Percentiles rank a stretch among this genome's conserved stretches.
phyloP scores from a whole-genome alignment of 1,140 invertebrate genomes.

The Acromyrmex heyeri region DNA sequence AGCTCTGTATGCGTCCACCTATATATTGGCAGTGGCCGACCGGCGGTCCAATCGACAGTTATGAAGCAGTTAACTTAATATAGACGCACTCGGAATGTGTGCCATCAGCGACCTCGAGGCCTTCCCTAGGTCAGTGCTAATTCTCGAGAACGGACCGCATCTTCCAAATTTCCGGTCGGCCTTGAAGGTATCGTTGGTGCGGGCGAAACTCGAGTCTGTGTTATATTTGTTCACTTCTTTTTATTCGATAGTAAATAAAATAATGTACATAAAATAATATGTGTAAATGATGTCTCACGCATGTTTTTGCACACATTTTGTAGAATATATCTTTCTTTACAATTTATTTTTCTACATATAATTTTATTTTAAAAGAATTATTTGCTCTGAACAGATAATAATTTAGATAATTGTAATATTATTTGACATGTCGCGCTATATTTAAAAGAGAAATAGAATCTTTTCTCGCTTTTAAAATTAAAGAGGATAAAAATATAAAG shows the following conservation, averaged over 20 bases:
- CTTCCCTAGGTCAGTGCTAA: constrained; percentile 85
- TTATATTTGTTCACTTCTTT: background rate
- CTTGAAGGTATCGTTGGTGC: constrained; percentile 65
- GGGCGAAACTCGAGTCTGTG: background rate
- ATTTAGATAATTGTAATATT: background rate
- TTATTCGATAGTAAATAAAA: background rate
- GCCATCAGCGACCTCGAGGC: constrained; percentile 83
- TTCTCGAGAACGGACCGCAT: constrained; percentile 71
- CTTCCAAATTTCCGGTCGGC: constrained; percentile 77
- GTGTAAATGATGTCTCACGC: background rate
- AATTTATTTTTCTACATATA: background rate
- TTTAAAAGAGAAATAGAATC: background rate
- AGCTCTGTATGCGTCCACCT: constrained; percentile 69
- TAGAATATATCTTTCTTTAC: background rate
- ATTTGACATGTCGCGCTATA: background rate
- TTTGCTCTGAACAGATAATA: background rate
- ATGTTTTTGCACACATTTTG: background rate
- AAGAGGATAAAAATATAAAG: background rate
- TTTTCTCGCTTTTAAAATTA: background rate
- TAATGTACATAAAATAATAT: background rate
- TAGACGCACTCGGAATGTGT: constrained; percentile 80
- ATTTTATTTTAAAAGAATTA: background rate
- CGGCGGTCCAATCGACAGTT: constrained; percentile 80
- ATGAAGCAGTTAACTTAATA: constrained; percentile 84
- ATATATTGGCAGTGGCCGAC: constrained; percentile 70